Evolutionary conservation across 2,888 invertebrate species (phyloP).

Genomic region (Lycia hirtaria): DNA sequence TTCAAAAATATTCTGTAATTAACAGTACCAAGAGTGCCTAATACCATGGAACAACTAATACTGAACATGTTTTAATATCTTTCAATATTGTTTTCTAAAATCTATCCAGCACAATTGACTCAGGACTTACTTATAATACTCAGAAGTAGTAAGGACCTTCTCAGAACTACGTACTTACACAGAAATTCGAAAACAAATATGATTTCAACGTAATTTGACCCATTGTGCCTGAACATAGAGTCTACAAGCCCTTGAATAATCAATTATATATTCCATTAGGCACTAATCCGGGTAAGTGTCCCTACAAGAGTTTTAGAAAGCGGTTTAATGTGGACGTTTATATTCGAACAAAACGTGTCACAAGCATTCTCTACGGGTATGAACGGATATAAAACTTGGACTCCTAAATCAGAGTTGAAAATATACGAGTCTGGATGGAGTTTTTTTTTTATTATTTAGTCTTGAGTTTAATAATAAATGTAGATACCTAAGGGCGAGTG

Average conservation of each 20-base stretch:
- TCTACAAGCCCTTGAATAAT: conserved; percentile 16
- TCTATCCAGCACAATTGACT: too few species aligned
- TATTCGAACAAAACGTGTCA: conserved; percentile 55
- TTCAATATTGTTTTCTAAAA: too few species aligned
- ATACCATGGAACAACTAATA: too few species aligned
- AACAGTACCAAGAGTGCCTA: too few species aligned
- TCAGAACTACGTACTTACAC: neutral
- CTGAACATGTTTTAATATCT: too few species aligned
- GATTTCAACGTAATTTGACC: neutral
- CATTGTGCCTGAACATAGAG: neutral
- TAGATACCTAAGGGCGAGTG: too few species aligned
- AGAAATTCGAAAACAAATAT: neutral
- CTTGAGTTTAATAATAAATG: too few species aligned
- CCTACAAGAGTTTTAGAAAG: conserved; percentile 56
- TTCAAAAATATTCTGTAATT: too few species aligned
- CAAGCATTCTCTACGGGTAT: conserved; percentile 35
- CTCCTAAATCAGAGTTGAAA: conserved; percentile 48
- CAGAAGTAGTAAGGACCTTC: neutral
- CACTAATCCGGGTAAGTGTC: conserved; percentile 35
- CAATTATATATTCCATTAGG: conserved; percentile 17
- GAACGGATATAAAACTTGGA: conserved; percentile 43
- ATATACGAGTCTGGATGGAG: neutral
- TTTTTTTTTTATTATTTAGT: neutral
- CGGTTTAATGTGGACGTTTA: conserved; percentile 57
- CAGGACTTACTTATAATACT: neutral